A percentile compares a stretch with the other conserved stretches of the same genome.
Conservation (phyloP, 2,888 invertebrate genomes). For the Globia sparganii region DNA sequence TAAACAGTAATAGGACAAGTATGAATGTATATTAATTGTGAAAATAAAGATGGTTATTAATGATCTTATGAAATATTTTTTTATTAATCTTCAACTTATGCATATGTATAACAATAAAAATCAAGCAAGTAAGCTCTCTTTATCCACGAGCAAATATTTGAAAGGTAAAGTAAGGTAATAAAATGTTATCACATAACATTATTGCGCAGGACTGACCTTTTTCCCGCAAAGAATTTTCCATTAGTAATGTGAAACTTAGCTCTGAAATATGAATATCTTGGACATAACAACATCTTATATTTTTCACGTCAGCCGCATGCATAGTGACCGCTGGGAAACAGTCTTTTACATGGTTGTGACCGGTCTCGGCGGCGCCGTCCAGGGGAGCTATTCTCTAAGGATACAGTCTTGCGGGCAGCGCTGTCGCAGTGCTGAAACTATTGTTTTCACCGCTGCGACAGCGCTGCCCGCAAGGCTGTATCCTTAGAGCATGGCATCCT, state of each 20-base stretch:
- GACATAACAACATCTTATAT: not conserved
- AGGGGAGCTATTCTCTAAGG: too few species aligned
- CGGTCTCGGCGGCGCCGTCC: too few species aligned
- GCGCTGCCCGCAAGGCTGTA: too few species aligned
- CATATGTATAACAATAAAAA: not conserved
- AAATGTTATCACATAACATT: conserved; percentile 8
- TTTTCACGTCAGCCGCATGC: not conserved
- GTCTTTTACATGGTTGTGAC: too few species aligned
- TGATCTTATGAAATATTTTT: too few species aligned
- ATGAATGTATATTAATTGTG: not conserved
- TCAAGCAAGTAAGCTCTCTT: not conserved
- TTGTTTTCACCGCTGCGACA: too few species aligned
- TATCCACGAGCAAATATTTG: conserved; percentile 1
- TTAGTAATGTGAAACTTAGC: conserved; percentile 5
- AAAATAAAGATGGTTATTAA: not conserved
- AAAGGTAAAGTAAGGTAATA: not conserved
- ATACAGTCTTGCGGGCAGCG: too few species aligned
- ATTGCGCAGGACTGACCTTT: conserved; percentile 1
- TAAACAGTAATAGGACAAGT: not conserved
- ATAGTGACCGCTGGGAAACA: not conserved
- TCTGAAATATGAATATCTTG: not conserved
- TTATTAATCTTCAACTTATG: not conserved
- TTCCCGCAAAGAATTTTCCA: conserved; percentile 7
- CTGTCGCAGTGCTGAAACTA: too few species aligned
- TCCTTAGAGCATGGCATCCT: too few species aligned